These are phyloP conservation scores for Ceratosolen fusciceps DNA, from an alignment of 1,140 invertebrate genomes.

Conservation along the genomic window DNA sequence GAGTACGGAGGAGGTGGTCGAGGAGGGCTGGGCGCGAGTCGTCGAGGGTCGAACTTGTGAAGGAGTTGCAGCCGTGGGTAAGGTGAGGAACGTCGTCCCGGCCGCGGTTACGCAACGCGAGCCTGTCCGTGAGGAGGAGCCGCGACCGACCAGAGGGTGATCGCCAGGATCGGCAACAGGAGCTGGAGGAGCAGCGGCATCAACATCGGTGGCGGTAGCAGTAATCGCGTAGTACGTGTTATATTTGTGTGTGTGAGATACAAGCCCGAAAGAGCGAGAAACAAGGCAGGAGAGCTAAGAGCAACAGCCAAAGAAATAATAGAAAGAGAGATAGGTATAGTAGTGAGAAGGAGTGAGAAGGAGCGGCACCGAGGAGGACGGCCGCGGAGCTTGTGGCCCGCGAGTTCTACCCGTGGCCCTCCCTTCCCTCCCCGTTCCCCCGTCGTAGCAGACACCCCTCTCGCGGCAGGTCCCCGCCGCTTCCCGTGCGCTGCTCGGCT, in stretches of 20 bases:
- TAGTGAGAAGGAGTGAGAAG: not conserved
- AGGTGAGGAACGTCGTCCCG: not conserved
- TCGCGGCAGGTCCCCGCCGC: no score
- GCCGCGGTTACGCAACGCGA: slow-evolving; percentile 18
- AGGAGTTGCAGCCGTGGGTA: not conserved
- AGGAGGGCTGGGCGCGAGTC: not conserved
- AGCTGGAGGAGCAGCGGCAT: not conserved
- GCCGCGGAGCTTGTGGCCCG: not conserved
- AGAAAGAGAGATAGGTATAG: not conserved
- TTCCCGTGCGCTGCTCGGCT: no score
- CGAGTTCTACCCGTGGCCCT: not conserved
- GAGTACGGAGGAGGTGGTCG: no score
- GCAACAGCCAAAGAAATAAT: not conserved
- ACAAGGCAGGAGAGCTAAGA: not conserved
- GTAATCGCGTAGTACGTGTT: not conserved
- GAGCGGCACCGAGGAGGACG: slow-evolving; percentile 19
- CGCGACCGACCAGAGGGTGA: not conserved
- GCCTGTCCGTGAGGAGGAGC: slow-evolving; percentile 12
- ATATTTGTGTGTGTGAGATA: not conserved
- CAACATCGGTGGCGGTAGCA: not conserved
- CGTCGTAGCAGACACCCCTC: no score
- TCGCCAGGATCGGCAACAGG: not conserved
- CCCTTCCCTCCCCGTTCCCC: not conserved
- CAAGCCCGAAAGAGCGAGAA: not conserved
- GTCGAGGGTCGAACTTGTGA: not conserved